Conservation (phyloP, 1,140 invertebrate genomes). For the Diprion similis region DNA sequence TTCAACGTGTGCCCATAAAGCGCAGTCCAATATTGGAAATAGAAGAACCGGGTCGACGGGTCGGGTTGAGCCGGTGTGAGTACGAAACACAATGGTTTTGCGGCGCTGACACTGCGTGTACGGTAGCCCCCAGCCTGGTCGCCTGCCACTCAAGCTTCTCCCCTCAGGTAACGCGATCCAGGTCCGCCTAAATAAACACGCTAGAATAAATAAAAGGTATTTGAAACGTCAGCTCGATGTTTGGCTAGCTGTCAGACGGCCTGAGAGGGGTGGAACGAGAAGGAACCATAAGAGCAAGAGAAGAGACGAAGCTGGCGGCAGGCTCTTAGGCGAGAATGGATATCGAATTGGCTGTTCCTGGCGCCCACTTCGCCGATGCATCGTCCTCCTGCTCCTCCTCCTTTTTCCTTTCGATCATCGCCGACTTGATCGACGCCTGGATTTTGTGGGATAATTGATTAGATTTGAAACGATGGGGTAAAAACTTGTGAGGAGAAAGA, state of each 20-base stretch:
- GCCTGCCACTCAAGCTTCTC: slow-evolving; percentile 17
- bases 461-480: no score
- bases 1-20: no score
- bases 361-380: slow-evolving; percentile 23
- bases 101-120: slow-evolving; percentile 34
- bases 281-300: no score
- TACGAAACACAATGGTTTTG: slow-evolving; percentile 38
- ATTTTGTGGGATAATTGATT: no score
- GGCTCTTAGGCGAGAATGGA: slow-evolving; percentile 34
- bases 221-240: slow-evolving; percentile 51
- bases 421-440: no score
- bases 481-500: no score
- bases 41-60: no score
- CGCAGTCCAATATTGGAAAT: no score
- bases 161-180: slow-evolving; percentile 51
- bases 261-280: background rate
- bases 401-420: no score
- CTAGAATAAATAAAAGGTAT: slow-evolving; percentile 58
- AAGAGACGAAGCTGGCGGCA: background rate
- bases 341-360: slow-evolving; percentile 47
- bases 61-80: background rate
- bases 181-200: slow-evolving; percentile 54
- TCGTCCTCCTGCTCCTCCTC: no score
- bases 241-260: slow-evolving; percentile 52
- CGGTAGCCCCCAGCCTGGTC: slow-evolving; percentile 34